Percentiles rank a stretch among this genome's conserved stretches.
phyloP scores from a whole-genome alignment of 2,797 vertebrate genomes.

The Notolabrus celidotus region DNA sequence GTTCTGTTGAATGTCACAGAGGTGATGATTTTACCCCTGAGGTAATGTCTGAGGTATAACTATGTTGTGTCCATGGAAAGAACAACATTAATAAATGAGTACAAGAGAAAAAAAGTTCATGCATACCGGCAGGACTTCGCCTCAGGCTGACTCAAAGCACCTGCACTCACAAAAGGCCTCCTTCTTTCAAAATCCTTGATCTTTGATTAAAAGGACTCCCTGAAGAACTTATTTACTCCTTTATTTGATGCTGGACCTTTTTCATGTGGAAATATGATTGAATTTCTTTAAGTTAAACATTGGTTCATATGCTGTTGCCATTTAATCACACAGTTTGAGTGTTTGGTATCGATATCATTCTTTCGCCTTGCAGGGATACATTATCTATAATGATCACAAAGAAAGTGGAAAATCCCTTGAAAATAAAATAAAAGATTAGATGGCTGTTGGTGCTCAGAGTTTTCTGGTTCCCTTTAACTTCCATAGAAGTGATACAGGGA shows the following conservation, averaged over 20 bases:
- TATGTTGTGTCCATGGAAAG: conserved; percentile 13
- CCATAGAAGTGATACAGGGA: not conserved
- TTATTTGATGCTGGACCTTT: not conserved
- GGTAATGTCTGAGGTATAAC: not conserved
- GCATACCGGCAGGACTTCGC: not conserved
- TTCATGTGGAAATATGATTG: conserved; percentile 5
- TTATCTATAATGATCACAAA: conserved; percentile 29
- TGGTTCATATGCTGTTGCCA: conserved; percentile 1
- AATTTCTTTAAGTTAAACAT: conserved; percentile 15
- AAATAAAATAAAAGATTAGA: conserved; percentile 12
- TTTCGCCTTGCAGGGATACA: not conserved
- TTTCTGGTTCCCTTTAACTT: conserved; percentile 2
- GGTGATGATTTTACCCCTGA: conserved; percentile 11
- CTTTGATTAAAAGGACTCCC: conserved; percentile 24
- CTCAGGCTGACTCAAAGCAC: conserved; percentile 29
- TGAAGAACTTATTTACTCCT: conserved; percentile 17
- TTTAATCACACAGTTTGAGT: conserved; percentile 13
- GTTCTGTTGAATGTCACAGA: conserved; percentile 22
- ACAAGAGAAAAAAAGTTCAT: conserved; percentile 24
- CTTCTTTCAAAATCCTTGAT: conserved; percentile 3
- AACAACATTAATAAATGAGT: conserved; percentile 19
- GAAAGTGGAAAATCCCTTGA: conserved; percentile 11
- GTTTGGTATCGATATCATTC: conserved; percentile 10
- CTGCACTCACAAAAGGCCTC: conserved; percentile 20
- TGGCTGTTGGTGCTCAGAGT: conserved; percentile 7